A percentile compares a stretch with the other conserved stretches of the same genome.
phyloP scores from a whole-genome alignment of 2,113 vertebrate genomes.

The Phylloscopus whistleri region DNA sequence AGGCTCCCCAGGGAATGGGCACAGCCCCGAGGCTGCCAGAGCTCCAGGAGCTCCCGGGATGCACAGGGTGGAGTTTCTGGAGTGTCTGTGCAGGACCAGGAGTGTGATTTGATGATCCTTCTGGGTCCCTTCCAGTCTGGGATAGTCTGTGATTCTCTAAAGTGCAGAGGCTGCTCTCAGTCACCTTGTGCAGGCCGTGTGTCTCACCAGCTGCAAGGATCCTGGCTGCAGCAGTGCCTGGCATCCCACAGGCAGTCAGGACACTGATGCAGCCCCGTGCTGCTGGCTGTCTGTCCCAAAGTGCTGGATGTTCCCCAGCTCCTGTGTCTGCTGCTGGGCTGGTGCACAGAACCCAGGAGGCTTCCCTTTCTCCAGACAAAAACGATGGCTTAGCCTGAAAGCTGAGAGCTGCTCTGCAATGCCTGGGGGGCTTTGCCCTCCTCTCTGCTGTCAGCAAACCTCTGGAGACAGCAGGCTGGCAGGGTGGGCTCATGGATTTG shows the following conservation, averaged over 20 bases:
- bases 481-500: not conserved
- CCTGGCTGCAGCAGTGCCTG: not conserved
- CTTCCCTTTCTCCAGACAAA: not conserved
- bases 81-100: not conserved
- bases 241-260: not conserved
- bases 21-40: not conserved
- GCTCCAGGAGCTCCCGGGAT: not conserved
- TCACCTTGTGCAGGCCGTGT: rapidly evolving
- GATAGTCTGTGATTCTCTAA: not conserved
- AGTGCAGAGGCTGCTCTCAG: not conserved
- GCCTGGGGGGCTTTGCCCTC: not conserved
- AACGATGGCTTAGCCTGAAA: not conserved
- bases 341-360: not conserved
- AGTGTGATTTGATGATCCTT: not conserved
- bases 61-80: not conserved
- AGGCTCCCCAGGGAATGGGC: not conserved
- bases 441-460: not conserved
- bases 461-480: not conserved
- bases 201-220: not conserved
- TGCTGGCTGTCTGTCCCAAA: not conserved
- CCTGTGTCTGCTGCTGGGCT: not conserved
- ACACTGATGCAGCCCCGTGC: rapidly evolving
- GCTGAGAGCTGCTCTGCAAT: not conserved
- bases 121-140: not conserved
- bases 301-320: not conserved